A percentile compares a stretch with the other conserved stretches of the same genome.
Conservation (phyloP, 2,797 vertebrate species). For the Dipus sagitta region DNA sequence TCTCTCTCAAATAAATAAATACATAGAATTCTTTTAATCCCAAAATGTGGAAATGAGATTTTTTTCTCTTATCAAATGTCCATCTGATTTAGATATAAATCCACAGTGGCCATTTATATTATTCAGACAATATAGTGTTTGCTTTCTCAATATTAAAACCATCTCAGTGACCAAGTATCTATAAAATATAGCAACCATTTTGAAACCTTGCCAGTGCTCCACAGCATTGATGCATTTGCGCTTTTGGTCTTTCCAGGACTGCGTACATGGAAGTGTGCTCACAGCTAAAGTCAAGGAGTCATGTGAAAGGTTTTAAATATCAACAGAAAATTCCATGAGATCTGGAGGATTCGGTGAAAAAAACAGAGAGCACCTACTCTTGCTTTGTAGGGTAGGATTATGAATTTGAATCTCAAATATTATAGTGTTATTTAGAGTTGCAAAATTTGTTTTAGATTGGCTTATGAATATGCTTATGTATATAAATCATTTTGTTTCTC, state of each 20-base stretch:
- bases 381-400: background rate
- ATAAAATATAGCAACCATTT: background rate
- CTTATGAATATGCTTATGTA: background rate
- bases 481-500: conserved; percentile 12
- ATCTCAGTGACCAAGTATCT: background rate
- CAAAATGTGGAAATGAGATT: conserved; percentile 14
- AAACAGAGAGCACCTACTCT: background rate
- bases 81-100: background rate
- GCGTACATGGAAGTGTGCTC: background rate
- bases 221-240: background rate
- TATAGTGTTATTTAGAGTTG: background rate
- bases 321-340: background rate
- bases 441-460: conserved; percentile 11
- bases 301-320: background rate
- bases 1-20: too few species aligned
- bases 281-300: background rate
- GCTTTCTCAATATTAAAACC: background rate
- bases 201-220: background rate
- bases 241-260: background rate
- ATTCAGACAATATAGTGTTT: background rate
- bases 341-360: background rate
- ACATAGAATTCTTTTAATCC: too few species aligned
- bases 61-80: conserved; percentile 25
- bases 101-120: background rate
- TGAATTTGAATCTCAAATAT: background rate